phyloP scores from a whole-genome alignment of 2,113 vertebrate genomes.

The Opisthocomus hoazin region DNA sequence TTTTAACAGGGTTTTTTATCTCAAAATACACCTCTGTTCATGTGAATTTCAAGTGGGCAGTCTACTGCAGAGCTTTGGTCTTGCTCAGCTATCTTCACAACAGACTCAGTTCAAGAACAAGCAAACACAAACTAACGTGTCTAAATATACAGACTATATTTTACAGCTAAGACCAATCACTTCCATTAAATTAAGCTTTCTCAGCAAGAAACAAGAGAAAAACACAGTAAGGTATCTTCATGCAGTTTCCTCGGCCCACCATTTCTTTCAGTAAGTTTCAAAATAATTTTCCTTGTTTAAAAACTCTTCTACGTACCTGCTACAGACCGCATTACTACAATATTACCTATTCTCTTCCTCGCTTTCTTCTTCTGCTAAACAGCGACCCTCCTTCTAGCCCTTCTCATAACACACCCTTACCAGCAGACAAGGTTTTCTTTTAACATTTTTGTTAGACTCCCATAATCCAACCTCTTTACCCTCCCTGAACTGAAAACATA shows the following conservation, averaged over 20 bases:
- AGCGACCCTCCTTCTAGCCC: background rate
- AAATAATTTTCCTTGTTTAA: background rate
- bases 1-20: background rate
- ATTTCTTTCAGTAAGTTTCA: background rate
- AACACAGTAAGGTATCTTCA: background rate
- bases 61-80: background rate
- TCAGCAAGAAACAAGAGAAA: background rate
- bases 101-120: background rate
- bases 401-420: background rate
- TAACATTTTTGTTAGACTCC: background rate
- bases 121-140: background rate
- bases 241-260: background rate
- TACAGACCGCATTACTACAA: background rate
- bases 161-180: background rate
- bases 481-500: background rate
- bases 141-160: background rate
- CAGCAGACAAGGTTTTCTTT: background rate
- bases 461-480: background rate
- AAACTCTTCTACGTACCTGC: background rate
- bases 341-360: background rate
- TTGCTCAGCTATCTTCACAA: background rate
- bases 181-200: background rate
- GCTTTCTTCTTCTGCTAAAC: background rate
- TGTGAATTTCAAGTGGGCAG: background rate
- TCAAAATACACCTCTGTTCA: slow-evolving; percentile 13